Conservation (phyloP, 2,113 vertebrate genomes). For the Balaeniceps rex region DNA sequence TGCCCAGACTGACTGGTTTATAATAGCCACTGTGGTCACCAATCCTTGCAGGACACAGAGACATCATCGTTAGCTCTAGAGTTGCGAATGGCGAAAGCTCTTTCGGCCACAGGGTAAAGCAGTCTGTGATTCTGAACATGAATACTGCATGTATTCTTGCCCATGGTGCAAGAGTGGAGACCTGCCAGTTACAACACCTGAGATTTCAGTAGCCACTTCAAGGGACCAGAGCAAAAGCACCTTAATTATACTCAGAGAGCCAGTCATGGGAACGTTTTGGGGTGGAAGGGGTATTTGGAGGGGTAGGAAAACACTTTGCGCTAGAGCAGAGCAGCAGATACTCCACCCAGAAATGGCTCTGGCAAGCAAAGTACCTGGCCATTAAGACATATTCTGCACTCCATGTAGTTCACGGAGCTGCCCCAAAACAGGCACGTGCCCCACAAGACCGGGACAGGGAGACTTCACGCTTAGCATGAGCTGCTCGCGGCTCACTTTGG, state of each 20-base stretch:
- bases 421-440: neutral
- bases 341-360: neutral
- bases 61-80: neutral
- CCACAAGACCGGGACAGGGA: neutral
- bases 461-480: fast-evolving
- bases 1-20: neutral
- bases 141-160: neutral
- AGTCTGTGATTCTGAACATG: neutral
- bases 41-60: neutral
- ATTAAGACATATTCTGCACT: neutral
- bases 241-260: neutral
- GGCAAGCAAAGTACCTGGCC: neutral
- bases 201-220: neutral
- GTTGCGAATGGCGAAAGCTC: neutral
- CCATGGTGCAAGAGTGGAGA: neutral
- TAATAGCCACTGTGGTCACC: neutral
- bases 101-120: neutral
- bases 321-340: neutral
- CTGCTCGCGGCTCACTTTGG: neutral
- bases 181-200: neutral
- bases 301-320: neutral
- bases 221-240: neutral
- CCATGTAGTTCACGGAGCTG: neutral
- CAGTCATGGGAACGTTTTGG: neutral
- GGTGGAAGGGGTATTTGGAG: neutral